Evolutionary conservation across 2,888 invertebrate species (phyloP).

Genomic region (Spatulosminthurus flaviceps): DNA sequence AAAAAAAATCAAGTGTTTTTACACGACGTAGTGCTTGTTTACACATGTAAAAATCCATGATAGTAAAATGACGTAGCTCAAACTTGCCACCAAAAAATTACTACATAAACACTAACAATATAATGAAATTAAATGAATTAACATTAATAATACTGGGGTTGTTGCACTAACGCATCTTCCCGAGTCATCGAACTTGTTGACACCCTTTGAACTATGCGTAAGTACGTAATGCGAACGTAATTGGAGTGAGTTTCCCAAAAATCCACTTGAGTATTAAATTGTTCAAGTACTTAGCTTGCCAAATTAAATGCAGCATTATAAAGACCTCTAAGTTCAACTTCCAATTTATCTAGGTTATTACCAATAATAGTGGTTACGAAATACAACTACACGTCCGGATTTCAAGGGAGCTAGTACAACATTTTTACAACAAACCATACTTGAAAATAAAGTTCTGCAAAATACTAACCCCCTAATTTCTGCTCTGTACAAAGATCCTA

Average conservation of each 20-base stretch:
- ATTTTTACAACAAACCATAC: too few species aligned
- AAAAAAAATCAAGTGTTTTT: conserved; percentile 14
- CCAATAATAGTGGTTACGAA: too few species aligned
- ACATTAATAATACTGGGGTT: conserved; percentile 12
- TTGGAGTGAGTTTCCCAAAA: too few species aligned
- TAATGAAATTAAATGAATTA: neutral
- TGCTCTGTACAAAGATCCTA: too few species aligned
- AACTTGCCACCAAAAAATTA: neutral
- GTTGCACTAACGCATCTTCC: neutral
- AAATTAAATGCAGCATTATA: too few species aligned
- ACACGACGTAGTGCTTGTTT: neutral
- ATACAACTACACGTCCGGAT: too few species aligned
- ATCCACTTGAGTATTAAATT: neutral
- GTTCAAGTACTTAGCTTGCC: too few species aligned
- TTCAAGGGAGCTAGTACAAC: too few species aligned
- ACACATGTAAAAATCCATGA: neutral
- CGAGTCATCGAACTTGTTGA: conserved; percentile 9
- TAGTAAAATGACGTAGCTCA: neutral
- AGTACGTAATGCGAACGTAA: neutral
- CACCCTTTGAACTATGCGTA: neutral
- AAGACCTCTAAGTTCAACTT: too few species aligned
- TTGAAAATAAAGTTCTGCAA: too few species aligned
- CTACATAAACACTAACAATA: neutral
- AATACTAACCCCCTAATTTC: too few species aligned
- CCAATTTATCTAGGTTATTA: too few species aligned